phyloP scores from a whole-genome alignment of 2,888 invertebrate species.

The Lycia hirtaria region DNA sequence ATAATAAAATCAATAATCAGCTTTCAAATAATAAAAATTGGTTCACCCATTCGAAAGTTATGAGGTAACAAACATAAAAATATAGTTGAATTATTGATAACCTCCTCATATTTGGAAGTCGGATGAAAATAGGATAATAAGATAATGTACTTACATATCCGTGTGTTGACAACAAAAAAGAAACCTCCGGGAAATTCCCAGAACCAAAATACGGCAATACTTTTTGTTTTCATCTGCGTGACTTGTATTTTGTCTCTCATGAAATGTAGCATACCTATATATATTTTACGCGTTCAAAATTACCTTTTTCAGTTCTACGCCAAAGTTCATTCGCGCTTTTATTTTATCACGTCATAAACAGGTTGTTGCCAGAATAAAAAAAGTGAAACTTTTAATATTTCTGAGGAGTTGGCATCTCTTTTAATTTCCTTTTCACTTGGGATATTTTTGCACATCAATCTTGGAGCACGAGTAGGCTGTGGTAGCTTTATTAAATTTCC shows the following conservation, averaged over 20 bases:
- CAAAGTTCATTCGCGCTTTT: slow-evolving; percentile 36
- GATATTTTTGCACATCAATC: slow-evolving; percentile 74
- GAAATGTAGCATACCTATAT: slow-evolving; percentile 2
- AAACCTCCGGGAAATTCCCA: slow-evolving; percentile 25
- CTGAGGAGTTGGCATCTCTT: slow-evolving; percentile 57
- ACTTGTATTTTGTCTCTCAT: neutral
- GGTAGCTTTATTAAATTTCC: slow-evolving; percentile 77
- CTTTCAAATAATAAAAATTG: too few species aligned
- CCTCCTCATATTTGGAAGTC: too few species aligned
- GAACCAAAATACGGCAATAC: slow-evolving; percentile 36
- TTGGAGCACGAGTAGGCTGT: slow-evolving; percentile 61
- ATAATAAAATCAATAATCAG: too few species aligned
- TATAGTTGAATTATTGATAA: too few species aligned
- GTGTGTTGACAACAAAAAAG: slow-evolving; percentile 1
- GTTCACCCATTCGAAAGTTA: too few species aligned
- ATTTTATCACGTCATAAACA: slow-evolving; percentile 46
- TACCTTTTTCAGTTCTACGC: slow-evolving; percentile 42
- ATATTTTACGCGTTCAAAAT: slow-evolving; percentile 36
- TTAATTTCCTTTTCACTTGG: slow-evolving; percentile 63
- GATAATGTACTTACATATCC: neutral
- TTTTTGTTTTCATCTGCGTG: slow-evolving; percentile 4
- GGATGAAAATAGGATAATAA: slow-evolving; percentile 1
- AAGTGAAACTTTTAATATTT: slow-evolving; percentile 59
- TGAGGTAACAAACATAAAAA: too few species aligned
- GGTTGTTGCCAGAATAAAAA: slow-evolving; percentile 48